Evolutionary conservation across 2,797 vertebrate species (phyloP).

Genomic region (Anguilla megastoma): DNA sequence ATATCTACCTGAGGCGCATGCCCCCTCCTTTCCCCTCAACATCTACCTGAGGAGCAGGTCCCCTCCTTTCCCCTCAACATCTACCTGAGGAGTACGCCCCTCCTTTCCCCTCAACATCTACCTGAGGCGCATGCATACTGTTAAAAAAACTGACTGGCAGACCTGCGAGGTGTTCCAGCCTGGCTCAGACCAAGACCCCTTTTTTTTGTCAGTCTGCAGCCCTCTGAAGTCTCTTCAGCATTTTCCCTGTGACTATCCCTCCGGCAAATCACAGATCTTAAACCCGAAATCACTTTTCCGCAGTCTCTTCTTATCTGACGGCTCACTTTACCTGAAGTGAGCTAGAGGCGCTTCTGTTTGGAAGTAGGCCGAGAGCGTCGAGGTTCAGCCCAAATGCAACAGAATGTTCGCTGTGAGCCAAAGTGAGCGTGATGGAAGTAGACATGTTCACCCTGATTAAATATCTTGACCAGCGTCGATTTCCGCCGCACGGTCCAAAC

Average conservation of each 20-base stretch:
- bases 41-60: too few species aligned
- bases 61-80: too few species aligned
- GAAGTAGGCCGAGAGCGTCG: neutral
- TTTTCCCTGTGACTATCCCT: neutral
- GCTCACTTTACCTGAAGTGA: neutral
- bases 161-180: neutral
- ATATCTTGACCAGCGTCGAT: neutral
- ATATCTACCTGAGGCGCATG: too few species aligned
- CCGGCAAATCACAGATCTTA: neutral
- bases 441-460: neutral
- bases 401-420: neutral
- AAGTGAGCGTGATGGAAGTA: neutral
- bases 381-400: neutral
- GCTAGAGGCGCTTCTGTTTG: neutral
- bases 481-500: neutral
- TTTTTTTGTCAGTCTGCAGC: neutral
- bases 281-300: neutral
- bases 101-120: neutral
- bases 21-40: too few species aligned
- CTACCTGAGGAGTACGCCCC: neutral
- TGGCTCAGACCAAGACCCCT: neutral
- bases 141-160: neutral
- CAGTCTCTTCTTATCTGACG: neutral
- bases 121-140: neutral
- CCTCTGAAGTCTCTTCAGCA: neutral